Conservation (phyloP, 2,888 invertebrate species). For the Eledona agricola region DNA sequence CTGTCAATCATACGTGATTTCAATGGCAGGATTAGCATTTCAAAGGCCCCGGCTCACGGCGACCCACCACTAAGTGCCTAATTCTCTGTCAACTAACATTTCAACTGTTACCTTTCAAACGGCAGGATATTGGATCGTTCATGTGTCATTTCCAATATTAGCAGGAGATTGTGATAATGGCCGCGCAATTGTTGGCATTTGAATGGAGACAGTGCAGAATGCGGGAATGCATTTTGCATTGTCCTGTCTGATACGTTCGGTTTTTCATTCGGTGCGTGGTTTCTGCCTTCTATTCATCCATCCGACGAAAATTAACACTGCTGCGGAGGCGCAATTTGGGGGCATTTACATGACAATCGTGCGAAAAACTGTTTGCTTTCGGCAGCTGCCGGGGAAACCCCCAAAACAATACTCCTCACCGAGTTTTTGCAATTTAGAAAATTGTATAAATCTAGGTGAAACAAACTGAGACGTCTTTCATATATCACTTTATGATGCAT, state of each 20-base stretch:
- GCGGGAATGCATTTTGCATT: slow-evolving; percentile 50
- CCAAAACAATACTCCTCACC: not conserved
- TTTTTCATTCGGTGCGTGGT: slow-evolving; percentile 42
- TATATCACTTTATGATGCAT: too few relatives aligned
- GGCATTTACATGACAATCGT: slow-evolving; percentile 27
- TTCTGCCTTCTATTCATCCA: slow-evolving; percentile 8
- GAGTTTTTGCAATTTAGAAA: not conserved
- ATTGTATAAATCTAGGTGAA: too few relatives aligned
- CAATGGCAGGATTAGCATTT: slow-evolving; percentile 59
- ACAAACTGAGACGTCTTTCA: too few relatives aligned
- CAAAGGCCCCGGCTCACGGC: slow-evolving; percentile 54
- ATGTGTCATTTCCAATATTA: slow-evolving; percentile 57
- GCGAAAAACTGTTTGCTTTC: slow-evolving; percentile 12
- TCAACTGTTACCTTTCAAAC: slow-evolving; percentile 53
- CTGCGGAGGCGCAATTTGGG: slow-evolving; percentile 23
- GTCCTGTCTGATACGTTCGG: slow-evolving; percentile 46
- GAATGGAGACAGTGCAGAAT: slow-evolving; percentile 47
- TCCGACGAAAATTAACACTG: slow-evolving; percentile 26
- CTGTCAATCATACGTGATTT: slow-evolving; percentile 57
- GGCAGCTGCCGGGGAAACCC: slow-evolving; percentile 13
- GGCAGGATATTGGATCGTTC: slow-evolving; percentile 57
- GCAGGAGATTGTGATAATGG: slow-evolving; percentile 52
- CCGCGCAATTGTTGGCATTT: slow-evolving; percentile 48
- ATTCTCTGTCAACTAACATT: slow-evolving; percentile 59
- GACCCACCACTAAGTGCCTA: slow-evolving; percentile 60